A percentile compares a stretch with the other conserved stretches of the same genome.
These are phyloP conservation scores for Saturnia pavonia DNA, from an alignment of 2,888 invertebrate species.

Conservation along the genomic window DNA sequence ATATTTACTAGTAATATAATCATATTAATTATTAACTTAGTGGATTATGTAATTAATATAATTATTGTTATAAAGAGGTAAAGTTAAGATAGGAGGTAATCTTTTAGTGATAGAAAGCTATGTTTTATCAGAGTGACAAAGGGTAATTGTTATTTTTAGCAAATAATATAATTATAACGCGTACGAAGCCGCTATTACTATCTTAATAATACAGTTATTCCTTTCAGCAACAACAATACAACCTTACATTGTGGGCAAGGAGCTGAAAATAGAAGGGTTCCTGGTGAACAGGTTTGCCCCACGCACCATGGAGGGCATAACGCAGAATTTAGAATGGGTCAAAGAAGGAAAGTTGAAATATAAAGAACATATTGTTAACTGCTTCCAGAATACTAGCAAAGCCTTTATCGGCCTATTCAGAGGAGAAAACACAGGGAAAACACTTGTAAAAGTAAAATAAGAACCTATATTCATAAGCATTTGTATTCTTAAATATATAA, in stretches of 20 bases:
- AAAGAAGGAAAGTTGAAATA: slow-evolving; percentile 85
- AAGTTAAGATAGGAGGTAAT: no score
- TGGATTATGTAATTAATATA: no score
- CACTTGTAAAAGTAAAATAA: slow-evolving; percentile 80
- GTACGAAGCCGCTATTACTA: no score
- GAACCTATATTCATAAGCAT: slow-evolving; percentile 17
- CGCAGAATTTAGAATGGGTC: slow-evolving; percentile 83
- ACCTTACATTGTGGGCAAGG: slow-evolving; percentile 76
- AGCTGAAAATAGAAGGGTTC: slow-evolving; percentile 85
- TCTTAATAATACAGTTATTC: slow-evolving; percentile 21
- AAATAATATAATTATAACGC: no score
- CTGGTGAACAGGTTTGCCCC: slow-evolving; percentile 73
- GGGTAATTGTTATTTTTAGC: no score
- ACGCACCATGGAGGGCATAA: slow-evolving; percentile 82
- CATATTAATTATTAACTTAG: no score
- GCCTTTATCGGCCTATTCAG: slow-evolving; percentile 83
- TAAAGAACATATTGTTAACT: slow-evolving; percentile 84
- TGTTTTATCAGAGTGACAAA: no score
- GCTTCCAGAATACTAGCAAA: slow-evolving; percentile 84
- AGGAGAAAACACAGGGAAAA: slow-evolving; percentile 86
- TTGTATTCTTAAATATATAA: slow-evolving; percentile 15
- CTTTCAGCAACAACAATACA: slow-evolving; percentile 73
- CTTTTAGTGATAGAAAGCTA: no score
- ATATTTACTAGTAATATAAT: no score
- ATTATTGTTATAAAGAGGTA: no score